Evolutionary conservation across 2,113 vertebrate genomes (phyloP).

Genomic region (Lepidothrix coronata): DNA sequence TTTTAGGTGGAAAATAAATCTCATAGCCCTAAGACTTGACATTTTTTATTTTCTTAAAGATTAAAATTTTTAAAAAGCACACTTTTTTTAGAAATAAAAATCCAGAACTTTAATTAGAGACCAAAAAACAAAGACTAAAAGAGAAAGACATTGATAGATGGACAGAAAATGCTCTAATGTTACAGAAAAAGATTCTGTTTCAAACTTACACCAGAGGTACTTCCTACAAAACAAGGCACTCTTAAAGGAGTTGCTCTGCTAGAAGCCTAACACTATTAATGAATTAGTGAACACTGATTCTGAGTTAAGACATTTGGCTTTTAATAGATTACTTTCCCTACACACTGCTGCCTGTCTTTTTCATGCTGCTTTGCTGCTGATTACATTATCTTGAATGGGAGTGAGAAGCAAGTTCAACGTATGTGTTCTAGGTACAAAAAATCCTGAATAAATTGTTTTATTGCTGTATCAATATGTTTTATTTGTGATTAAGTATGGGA

Average conservation of each 20-base stretch:
- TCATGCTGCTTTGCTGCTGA: background rate
- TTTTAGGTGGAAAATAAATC: background rate
- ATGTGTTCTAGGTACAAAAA: background rate
- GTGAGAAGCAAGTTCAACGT: background rate
- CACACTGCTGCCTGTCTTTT: background rate
- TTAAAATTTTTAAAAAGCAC: background rate
- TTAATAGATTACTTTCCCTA: background rate
- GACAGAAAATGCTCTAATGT: background rate
- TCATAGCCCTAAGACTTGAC: background rate
- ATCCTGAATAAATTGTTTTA: background rate
- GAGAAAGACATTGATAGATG: background rate
- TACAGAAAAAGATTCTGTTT: background rate
- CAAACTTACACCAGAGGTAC: background rate
- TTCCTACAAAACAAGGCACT: background rate
- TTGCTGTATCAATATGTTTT: background rate
- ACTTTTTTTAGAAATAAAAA: background rate
- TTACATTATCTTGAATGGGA: background rate
- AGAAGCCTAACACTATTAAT: background rate
- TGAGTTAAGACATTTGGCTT: background rate
- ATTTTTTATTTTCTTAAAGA: background rate
- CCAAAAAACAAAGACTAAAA: background rate
- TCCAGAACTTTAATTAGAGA: background rate
- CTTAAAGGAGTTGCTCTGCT: background rate
- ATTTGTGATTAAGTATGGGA: background rate
- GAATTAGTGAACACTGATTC: background rate